Evolutionary conservation across 2,888 invertebrate genomes (phyloP), one percentile per base, ranked within the genome.

Genomic region (Mongoloraphidia duomilia): DNA sequence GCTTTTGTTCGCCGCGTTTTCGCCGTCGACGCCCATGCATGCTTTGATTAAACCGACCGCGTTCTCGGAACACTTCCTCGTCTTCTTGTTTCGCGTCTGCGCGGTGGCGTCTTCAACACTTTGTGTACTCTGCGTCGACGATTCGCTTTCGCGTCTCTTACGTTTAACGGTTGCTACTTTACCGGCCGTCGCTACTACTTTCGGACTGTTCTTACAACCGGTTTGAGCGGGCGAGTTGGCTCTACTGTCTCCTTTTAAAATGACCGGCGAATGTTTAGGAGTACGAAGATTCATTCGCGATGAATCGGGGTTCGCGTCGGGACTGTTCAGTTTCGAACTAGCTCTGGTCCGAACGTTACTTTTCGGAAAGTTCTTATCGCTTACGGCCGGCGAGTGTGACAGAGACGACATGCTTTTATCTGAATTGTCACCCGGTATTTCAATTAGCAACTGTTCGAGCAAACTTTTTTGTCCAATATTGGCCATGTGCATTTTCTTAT

Each of bases 361-460:
- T 46, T 67, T 67, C 49, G 67, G 66, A 1, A 54, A 49, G 39
- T 69, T 70, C 10, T 70, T 61, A 52, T 72, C 72, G 1, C 71
- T 58, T 26, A 71, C 66, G 2, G 71, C 70, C 14, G 73, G 73
- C 5, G 73, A 73, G 1, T 71, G 68, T 3, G 72, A 71, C 47
- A 49, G 34, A 36, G 46, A 57, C 58, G 38, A 61, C 46, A 60
- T 52, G 50, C 61, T 57, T 50, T 62, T 48, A 52, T 71, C 73
- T 47, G 66, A 66, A 57, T 72, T 73, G 46, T 76, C 74, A 34
- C 72, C 67, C 52, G 90, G 90, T 57, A 90, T 90, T 64, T 90
- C 90, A 58, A 90, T 90, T 2, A 88, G 73, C 58, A 90, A 74
- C 62, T 89, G 88, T 60, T 87, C 84, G 40, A 86, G 68, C 44